phyloP scores from a whole-genome alignment of 1,140 invertebrate species.

The Trichonephila clavata region DNA sequence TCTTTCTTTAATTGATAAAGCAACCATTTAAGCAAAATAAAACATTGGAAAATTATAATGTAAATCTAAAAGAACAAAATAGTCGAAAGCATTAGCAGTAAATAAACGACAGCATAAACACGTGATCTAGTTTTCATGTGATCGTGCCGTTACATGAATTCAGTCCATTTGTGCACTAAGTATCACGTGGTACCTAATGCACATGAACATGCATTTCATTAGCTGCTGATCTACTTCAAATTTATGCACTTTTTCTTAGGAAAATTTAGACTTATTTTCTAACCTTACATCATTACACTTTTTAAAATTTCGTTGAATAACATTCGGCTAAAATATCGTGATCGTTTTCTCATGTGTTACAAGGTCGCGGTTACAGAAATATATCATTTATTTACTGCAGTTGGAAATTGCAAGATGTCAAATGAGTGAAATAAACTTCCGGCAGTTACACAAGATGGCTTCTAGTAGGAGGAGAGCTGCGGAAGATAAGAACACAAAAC shows the following conservation, averaged over 20 bases:
- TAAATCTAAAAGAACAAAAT: too few relatives aligned
- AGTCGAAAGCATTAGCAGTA: too few relatives aligned
- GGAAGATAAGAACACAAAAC: constrained; percentile 97
- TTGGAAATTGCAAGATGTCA: constrained; percentile 38
- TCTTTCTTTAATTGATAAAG: too few relatives aligned
- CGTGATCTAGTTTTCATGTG: too few relatives aligned
- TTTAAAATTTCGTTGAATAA: neutral
- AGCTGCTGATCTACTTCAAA: neutral
- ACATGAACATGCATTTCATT: neutral
- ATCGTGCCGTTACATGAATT: too few relatives aligned
- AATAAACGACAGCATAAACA: too few relatives aligned
- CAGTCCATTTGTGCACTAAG: too few relatives aligned
- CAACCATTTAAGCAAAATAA: too few relatives aligned
- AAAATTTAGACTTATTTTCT: neutral
- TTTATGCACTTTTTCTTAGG: neutral
- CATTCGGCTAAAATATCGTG: neutral
- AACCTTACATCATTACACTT: neutral
- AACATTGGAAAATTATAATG: too few relatives aligned
- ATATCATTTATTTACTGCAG: constrained; percentile 6
- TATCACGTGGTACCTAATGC: neutral
- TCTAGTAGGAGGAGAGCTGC: constrained; percentile 91
- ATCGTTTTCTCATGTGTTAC: neutral
- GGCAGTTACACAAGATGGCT: constrained; percentile 85
- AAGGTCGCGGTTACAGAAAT: constrained; percentile 45
- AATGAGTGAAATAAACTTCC: constrained; percentile 69